Evolutionary conservation across 1,140 invertebrate species (phyloP).

Genomic region (Diuraphis noxia): DNA sequence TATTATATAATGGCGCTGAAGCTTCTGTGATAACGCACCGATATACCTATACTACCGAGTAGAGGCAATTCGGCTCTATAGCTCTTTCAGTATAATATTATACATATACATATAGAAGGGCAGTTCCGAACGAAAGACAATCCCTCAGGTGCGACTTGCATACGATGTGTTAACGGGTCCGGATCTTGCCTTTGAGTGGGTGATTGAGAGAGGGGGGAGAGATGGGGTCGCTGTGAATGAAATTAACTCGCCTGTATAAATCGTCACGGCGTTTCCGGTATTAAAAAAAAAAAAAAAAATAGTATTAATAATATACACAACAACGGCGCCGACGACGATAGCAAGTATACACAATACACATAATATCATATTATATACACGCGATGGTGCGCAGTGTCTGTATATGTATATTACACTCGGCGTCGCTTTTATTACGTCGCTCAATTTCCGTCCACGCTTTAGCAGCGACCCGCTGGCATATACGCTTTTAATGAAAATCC

Average conservation of each 20-base stretch:
- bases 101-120: no score
- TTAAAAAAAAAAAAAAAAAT: conserved; percentile 12
- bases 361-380: no score
- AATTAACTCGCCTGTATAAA: conserved; percentile 7
- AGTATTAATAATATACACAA: neutral
- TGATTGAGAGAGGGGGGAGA: no score
- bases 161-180: neutral
- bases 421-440: neutral
- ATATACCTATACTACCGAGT: neutral
- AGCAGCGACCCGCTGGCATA: neutral
- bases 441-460: neutral
- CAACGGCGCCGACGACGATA: neutral
- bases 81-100: neutral
- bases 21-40: neutral
- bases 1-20: neutral
- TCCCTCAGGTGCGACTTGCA: neutral
- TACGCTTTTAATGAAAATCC: conserved; percentile 4
- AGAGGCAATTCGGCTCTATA: neutral
- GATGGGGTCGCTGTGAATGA: neutral
- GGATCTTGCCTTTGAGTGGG: neutral
- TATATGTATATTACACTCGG: neutral
- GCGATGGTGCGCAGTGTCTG: no score
- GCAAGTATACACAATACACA: neutral
- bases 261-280: neutral
- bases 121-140: neutral